Conservation (phyloP, 1,140 invertebrate species). For the Drosophila pachea region DNA sequence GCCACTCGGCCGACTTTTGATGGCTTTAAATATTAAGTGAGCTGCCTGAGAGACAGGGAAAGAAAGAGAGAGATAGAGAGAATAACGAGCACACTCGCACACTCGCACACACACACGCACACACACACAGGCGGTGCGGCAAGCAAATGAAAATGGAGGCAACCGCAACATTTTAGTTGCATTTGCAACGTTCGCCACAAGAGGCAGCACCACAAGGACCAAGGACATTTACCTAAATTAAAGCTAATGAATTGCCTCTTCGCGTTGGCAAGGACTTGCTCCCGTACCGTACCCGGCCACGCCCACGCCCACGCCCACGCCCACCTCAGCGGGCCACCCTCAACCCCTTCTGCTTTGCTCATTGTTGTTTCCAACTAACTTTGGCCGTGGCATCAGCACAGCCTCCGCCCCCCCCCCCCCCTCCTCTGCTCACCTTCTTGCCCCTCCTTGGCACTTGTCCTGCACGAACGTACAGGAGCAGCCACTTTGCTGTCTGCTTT, state of each 20-base stretch:
- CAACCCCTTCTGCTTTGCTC: background rate
- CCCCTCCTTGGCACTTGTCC: constrained; percentile 1
- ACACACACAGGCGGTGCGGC: constrained; percentile 21
- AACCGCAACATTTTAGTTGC: constrained; percentile 76
- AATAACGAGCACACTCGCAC: constrained; percentile 27
- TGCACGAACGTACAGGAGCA: constrained; percentile 35
- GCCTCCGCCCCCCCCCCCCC: background rate
- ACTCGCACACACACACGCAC: constrained; percentile 25
- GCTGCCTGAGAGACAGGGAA: constrained; percentile 25
- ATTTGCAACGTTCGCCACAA: constrained; percentile 72
- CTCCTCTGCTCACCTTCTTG: background rate
- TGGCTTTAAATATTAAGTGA: constrained; percentile 66
- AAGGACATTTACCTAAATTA: constrained; percentile 78
- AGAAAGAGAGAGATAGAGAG: background rate
- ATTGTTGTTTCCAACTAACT: constrained; percentile 44
- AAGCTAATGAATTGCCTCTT: constrained; percentile 77
- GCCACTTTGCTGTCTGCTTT: constrained; percentile 76
- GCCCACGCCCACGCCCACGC: background rate
- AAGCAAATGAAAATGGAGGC: constrained; percentile 58
- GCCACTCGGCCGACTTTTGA: constrained; percentile 43
- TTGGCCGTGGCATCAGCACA: constrained; percentile 33
- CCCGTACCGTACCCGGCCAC: background rate
- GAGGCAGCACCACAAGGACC: constrained; percentile 74
- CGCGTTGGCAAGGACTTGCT: constrained; percentile 40
- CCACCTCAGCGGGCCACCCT: background rate